Percentiles rank a stretch among this genome's conserved stretches.
These are phyloP conservation scores for Pipistrellus pipistrellus DNA, from an alignment of 2,797 vertebrate species.

Conservation along the genomic window DNA sequence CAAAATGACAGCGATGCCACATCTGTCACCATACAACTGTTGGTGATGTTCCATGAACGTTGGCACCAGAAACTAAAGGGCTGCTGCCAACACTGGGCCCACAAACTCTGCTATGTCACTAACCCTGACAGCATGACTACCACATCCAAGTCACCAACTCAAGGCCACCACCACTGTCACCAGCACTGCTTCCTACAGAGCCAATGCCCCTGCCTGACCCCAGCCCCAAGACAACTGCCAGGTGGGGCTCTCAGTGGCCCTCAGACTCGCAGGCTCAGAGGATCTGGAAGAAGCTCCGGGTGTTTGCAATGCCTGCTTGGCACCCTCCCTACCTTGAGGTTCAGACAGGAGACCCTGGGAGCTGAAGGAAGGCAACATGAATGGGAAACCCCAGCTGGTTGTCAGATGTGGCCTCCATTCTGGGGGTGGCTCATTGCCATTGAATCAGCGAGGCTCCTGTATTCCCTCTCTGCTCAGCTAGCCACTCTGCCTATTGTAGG, in stretches of 20 bases:
- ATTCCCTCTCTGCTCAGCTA: neutral
- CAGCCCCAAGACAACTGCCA: neutral
- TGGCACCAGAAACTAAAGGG: neutral
- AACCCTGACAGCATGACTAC: neutral
- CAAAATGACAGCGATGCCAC: neutral
- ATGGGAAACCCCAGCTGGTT: neutral
- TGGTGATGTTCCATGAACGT: neutral
- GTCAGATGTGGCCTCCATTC: neutral
- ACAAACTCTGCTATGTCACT: neutral
- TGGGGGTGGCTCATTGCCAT: neutral
- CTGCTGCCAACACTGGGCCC: neutral
- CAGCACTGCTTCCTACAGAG: neutral
- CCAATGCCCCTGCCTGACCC: rapidly evolving
- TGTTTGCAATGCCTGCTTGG: neutral
- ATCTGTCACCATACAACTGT: neutral
- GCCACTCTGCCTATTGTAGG: neutral
- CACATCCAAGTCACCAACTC: neutral
- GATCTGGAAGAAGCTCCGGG: neutral
- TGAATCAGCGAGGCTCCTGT: neutral
- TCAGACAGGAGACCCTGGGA: neutral
- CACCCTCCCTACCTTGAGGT: no score
- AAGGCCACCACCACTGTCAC: neutral
- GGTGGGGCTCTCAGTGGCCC: neutral
- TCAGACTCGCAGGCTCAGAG: neutral
- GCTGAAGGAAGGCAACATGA: neutral